Evolutionary conservation across 2,113 vertebrate genomes (phyloP), one percentile per base, ranked within the genome.

Genomic region (Microcebus lehilahytsara): DNA sequence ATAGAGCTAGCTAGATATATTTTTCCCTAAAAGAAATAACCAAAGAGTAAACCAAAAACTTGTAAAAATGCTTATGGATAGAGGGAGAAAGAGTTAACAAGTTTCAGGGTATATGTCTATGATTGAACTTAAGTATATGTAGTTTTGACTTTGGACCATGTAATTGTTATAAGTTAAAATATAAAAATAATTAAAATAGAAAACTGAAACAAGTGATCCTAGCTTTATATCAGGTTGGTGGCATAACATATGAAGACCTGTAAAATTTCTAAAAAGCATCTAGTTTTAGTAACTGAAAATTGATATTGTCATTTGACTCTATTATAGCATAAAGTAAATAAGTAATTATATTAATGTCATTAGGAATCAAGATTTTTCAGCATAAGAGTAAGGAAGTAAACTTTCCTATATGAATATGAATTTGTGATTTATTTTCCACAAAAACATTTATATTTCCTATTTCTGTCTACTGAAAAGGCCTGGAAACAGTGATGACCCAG

Each of bases 231-330:
- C 85, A 67, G 30, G 16, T 51, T 91, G 56, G 58, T 74, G 30
- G n/a, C 20, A 80, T 93, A 88, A 85, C 34, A 37, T 75, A 80
- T 78, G 32, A 93, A 93, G 20, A 56, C 23, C 27, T 88, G 6
- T 74, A 91, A 34, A 95, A 89, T 80, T 91, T 91, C 46, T 77
- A 80, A 85, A 94, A 37, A 94, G 42, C n/a, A 56, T 64, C 93
- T 13, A 86, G 1, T 53, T 85, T 87, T 87, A 40, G 78, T 69
- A 88, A 69, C 34, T 77, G 46, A 89, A 84, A 94, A 75, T 58
- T 69, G 46, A 67, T 93, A 51, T 2, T 89, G 58, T 69, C n/a
- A 56, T 71, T 97, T 85, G 19, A 80, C 10, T 75, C 40, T 79
- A 23, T 51, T 60, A 5, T 49, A 74, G 78, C 34, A 56, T 88